These are phyloP conservation scores for Mormyrus hasselquistii DNA, from an alignment of 2,797 vertebrate species.

Conservation along the genomic window DNA sequence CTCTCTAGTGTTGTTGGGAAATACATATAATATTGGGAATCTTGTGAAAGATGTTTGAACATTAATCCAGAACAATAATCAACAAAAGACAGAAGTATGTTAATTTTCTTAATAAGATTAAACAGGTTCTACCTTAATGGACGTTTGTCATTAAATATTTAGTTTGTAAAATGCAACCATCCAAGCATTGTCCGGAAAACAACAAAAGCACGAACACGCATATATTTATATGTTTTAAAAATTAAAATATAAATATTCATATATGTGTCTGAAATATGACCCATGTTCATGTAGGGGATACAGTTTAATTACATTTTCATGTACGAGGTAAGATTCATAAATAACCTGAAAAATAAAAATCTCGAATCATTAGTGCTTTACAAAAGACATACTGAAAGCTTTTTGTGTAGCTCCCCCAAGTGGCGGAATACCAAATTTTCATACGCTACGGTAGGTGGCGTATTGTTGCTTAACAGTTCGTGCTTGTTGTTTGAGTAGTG, in stretches of 20 bases:
- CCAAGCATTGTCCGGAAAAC: neutral
- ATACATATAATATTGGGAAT: neutral
- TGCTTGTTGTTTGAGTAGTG: neutral
- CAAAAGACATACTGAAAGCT: neutral
- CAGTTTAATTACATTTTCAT: neutral
- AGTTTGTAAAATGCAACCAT: neutral
- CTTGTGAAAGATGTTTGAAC: neutral
- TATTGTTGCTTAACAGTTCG: neutral
- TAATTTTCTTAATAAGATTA: neutral
- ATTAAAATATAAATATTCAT: neutral
- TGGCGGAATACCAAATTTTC: constrained; percentile 20
- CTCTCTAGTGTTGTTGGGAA: neutral
- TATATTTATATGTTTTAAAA: neutral
- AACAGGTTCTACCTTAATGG: neutral
- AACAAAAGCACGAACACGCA: neutral
- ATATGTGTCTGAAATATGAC: neutral
- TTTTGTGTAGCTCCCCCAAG: constrained; percentile 38
- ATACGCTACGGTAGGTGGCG: neutral
- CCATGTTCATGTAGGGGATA: neutral
- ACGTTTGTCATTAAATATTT: neutral
- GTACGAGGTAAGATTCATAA: neutral
- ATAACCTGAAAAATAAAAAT: neutral
- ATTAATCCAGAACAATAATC: neutral
- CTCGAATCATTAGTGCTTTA: neutral
- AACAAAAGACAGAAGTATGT: neutral